These are phyloP conservation scores for Fragum sueziense DNA, from an alignment of 2,888 invertebrate species.

Conservation along the genomic window DNA sequence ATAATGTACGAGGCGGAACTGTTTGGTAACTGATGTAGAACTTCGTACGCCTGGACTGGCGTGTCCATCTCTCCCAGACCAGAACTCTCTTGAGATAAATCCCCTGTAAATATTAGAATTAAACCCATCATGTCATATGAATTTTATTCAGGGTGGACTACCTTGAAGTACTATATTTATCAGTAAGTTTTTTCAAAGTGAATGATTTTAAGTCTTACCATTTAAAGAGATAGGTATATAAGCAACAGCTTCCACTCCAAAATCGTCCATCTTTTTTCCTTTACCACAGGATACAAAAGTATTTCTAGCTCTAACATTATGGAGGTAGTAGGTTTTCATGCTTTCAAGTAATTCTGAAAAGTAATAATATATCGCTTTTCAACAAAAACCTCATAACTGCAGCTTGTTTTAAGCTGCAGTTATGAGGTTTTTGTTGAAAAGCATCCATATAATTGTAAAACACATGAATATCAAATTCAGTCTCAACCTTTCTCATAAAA, in stretches of 20 bases:
- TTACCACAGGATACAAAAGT: constrained; percentile 43
- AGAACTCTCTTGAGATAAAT: not conserved
- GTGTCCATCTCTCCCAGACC: constrained; percentile 54
- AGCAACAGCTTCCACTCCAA: constrained; percentile 41
- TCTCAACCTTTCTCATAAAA: too few relatives aligned
- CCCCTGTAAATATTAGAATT: too few relatives aligned
- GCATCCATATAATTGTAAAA: too few relatives aligned
- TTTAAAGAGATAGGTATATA: constrained; percentile 59
- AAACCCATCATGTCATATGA: too few relatives aligned
- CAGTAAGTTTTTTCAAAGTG: not conserved
- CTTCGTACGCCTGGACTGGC: constrained; percentile 71
- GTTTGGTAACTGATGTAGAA: constrained; percentile 72
- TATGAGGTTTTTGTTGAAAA: too few relatives aligned
- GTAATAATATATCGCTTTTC: not conserved
- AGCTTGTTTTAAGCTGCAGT: too few relatives aligned
- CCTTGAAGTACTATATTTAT: too few relatives aligned
- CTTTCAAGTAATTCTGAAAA: constrained; percentile 76
- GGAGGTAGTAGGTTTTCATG: constrained; percentile 74
- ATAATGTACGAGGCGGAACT: constrained; percentile 71
- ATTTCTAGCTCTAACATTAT: constrained; percentile 72
- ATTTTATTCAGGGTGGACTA: too few relatives aligned
- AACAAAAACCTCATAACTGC: too few relatives aligned
- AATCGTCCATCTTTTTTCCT: constrained; percentile 32
- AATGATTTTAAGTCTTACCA: constrained; percentile 30
- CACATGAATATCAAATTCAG: too few relatives aligned